A percentile compares a stretch with the other conserved stretches of the same genome.
Conservation (phyloP, 2,888 invertebrate genomes). For the Drosophila histrio region DNA sequence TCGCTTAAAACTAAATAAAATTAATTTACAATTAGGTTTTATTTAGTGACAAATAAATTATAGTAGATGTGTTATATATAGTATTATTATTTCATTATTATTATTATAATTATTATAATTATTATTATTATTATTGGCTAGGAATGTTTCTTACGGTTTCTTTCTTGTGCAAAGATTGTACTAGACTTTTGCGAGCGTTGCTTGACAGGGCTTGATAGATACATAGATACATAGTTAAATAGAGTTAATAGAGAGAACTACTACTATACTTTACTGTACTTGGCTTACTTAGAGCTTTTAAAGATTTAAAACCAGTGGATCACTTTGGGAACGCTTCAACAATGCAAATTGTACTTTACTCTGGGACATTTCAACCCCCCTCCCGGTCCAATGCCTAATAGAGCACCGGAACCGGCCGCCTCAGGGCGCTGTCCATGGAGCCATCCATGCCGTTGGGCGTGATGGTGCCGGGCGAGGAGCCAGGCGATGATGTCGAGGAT, state of each 20-base stretch:
- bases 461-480: conserved; percentile 83
- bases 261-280: conserved; percentile 49
- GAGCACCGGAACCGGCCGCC: conserved; percentile 84
- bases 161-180: conserved; percentile 63
- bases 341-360: conserved; percentile 76
- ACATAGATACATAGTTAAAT: conserved; percentile 17
- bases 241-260: conserved; percentile 28
- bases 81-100: conserved; percentile 17
- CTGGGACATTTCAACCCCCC: conserved; percentile 50
- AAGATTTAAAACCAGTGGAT: conserved; percentile 79
- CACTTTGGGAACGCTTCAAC: conserved; percentile 76
- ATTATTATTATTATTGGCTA: conserved; percentile 62
- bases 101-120: conserved; percentile 10
- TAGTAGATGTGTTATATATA: conserved; percentile 24
- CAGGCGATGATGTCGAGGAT: conserved; percentile 84
- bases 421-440: conserved; percentile 82
- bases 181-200: conserved; percentile 66
- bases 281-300: conserved; percentile 73
- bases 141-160: conserved; percentile 61
- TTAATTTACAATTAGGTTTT: conserved; percentile 66
- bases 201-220: conserved; percentile 22
- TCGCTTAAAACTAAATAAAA: conserved; percentile 74
- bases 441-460: conserved; percentile 83
- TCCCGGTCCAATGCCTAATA: conserved; percentile 72
- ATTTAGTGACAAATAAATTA: conserved; percentile 67